Percentiles rank a stretch among this genome's conserved stretches.
Conservation (phyloP, 2,888 invertebrate genomes). For the Cistogaster globosa region DNA sequence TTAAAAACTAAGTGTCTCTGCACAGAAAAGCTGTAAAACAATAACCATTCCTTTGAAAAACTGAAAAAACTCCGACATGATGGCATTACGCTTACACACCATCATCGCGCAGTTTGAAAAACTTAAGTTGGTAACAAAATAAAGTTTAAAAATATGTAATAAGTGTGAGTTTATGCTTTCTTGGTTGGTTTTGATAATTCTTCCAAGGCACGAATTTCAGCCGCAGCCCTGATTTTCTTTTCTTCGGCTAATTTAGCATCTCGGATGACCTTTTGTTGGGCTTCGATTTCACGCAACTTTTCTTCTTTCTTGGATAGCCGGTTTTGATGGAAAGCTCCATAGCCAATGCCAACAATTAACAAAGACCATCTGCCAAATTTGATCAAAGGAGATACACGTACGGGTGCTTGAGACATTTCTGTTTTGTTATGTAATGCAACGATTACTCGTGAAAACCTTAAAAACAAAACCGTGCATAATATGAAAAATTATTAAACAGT, state of each 20-base stretch:
- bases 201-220: slow-evolving; percentile 78
- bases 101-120: no score
- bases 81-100: no score
- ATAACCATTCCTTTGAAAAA: no score
- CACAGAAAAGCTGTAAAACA: no score
- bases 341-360: slow-evolving; percentile 88
- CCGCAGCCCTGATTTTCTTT: slow-evolving; percentile 86
- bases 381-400: slow-evolving; percentile 91
- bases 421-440: slow-evolving; percentile 78
- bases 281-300: slow-evolving; percentile 87
- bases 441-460: slow-evolving; percentile 71
- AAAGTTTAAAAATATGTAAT: slow-evolving; percentile 54
- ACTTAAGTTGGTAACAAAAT: slow-evolving; percentile 11
- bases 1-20: no score
- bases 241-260: slow-evolving; percentile 89
- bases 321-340: slow-evolving; percentile 89
- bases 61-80: no score
- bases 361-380: slow-evolving; percentile 93
- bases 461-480: neutral
- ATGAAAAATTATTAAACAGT: no score
- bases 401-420: slow-evolving; percentile 85
- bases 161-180: slow-evolving; percentile 52
- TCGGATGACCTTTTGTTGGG: slow-evolving; percentile 87
- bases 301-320: slow-evolving; percentile 87
- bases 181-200: slow-evolving; percentile 76